Evolutionary conservation across 2,888 invertebrate species (phyloP).

Genomic region (Lasioglossum leucozonium): DNA sequence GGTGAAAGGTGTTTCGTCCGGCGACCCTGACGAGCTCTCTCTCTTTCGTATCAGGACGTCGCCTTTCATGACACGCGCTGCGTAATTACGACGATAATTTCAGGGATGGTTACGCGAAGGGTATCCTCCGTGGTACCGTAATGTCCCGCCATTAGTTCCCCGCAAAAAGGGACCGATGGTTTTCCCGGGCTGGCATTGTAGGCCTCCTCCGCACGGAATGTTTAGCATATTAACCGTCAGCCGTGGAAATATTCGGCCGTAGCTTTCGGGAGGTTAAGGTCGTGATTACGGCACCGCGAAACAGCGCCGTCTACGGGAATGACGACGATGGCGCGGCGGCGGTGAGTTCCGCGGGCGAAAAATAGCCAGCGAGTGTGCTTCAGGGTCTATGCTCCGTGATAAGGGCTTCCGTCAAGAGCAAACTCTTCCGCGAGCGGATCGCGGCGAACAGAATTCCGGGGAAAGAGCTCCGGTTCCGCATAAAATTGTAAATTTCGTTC

Average conservation of each 20-base stretch:
- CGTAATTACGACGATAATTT: constrained; percentile 81
- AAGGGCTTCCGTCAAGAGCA: constrained; percentile 35
- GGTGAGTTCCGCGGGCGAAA: constrained; percentile 40
- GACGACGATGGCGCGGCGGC: too few relatives aligned
- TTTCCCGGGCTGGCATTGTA: constrained; percentile 56
- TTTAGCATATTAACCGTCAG: constrained; percentile 73
- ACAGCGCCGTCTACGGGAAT: constrained; percentile 14
- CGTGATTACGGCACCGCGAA: constrained; percentile 65
- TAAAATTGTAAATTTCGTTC: constrained; percentile 15
- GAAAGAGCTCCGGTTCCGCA: neutral
- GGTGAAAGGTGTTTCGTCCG: neutral
- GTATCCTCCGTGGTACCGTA: constrained; percentile 74
- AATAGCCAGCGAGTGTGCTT: constrained; percentile 43
- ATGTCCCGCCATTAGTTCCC: constrained; percentile 77
- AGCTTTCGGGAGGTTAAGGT: constrained; percentile 62
- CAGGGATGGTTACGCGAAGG: constrained; percentile 62
- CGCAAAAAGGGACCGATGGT: constrained; percentile 74
- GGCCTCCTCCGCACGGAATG: constrained; percentile 77
- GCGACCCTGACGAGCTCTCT: constrained; percentile 31
- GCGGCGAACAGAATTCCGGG: neutral
- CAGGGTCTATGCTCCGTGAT: constrained; percentile 45
- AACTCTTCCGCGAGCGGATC: constrained; percentile 6
- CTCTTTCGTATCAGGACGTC: constrained; percentile 47
- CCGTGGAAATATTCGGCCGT: constrained; percentile 64
- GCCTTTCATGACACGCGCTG: constrained; percentile 63